These are phyloP conservation scores for Pantherophis guttatus DNA, from an alignment of 2,113 vertebrate genomes.

Conservation along the genomic window DNA sequence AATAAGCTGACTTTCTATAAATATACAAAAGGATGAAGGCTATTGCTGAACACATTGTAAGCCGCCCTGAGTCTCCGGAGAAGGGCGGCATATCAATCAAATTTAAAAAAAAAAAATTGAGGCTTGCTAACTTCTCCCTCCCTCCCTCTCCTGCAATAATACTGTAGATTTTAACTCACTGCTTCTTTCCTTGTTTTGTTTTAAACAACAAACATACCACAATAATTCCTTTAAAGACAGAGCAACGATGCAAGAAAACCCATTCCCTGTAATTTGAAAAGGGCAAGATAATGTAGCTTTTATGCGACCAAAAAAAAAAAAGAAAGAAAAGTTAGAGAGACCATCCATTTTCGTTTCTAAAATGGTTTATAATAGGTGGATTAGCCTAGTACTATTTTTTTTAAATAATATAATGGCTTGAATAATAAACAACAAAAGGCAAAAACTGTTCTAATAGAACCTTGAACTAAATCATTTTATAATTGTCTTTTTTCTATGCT, in stretches of 20 bases:
- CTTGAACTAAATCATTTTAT: background rate
- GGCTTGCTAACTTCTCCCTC: background rate
- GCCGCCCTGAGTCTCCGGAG: too few relatives aligned
- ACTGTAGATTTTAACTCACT: background rate
- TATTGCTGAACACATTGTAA: too few relatives aligned
- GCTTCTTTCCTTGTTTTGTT: background rate
- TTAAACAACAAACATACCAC: background rate
- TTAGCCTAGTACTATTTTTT: background rate
- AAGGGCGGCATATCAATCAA: too few relatives aligned
- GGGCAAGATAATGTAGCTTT: background rate
- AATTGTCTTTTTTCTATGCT: background rate
- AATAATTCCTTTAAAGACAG: background rate
- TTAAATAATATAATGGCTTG: background rate
- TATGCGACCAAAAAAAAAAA: background rate
- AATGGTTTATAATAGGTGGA: background rate
- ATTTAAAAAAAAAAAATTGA: too few relatives aligned
- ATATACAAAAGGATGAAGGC: too few relatives aligned
- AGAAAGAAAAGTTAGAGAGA: background rate
- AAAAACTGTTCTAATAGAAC: background rate
- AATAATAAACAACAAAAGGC: background rate
- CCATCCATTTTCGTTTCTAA: background rate
- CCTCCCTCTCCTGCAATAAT: background rate
- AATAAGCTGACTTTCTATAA: too few relatives aligned
- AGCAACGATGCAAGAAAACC: background rate
- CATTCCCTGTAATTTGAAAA: background rate